Evolutionary conservation across 2,888 invertebrate species (phyloP), one percentile per base, ranked within the genome.

Genomic region (Crocallis elinguaria): DNA sequence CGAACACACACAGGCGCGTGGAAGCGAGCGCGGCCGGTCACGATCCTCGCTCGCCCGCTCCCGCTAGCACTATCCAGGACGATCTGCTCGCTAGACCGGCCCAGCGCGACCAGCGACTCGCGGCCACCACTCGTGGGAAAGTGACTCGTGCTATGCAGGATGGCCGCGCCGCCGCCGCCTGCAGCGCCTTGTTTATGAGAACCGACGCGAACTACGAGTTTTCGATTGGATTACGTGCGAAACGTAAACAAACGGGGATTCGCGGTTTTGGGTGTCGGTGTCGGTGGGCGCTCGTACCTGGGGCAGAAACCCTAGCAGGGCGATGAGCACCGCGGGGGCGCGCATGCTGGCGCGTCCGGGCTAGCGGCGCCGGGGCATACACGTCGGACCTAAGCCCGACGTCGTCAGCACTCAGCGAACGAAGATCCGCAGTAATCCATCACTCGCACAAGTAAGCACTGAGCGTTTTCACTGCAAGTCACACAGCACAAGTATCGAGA

Each of bases 251-350:
- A 81, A 79, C 75, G 57, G 77, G 82, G 79, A 75, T 81, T 84
- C 77, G 84, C 82, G 84, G 83, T 85, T 84, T 82, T 67, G 54
- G 75, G 79, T 79, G 76, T 81, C 81, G 72, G 73, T 80, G 72
- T 78, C 81, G 71, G 51, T 45, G 43, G 41, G 37, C 41, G 30
- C 41, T 52, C 25, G 86, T 89, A 91, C 91, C 91, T 91, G 91
- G 87, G 91, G 91, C 71, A 91, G 89, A 85, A 91, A 88, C 90
- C 90, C 91, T 88, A 90, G 83, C 84, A 91, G 91, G 91, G 91
- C 91, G 79, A 91, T 69, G 79, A 91, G 85, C 89, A 91, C 84
- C 86, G 90, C 86, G 76, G 86, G 85, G 88, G 86, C 88, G 91
- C 91, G 90, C 91, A 91, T 91, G 78, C 78, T 89, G 90, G 85